Base-by-base conservation (phyloP, 2,797 vertebrate species). In the Cygnus olor region DNA sequence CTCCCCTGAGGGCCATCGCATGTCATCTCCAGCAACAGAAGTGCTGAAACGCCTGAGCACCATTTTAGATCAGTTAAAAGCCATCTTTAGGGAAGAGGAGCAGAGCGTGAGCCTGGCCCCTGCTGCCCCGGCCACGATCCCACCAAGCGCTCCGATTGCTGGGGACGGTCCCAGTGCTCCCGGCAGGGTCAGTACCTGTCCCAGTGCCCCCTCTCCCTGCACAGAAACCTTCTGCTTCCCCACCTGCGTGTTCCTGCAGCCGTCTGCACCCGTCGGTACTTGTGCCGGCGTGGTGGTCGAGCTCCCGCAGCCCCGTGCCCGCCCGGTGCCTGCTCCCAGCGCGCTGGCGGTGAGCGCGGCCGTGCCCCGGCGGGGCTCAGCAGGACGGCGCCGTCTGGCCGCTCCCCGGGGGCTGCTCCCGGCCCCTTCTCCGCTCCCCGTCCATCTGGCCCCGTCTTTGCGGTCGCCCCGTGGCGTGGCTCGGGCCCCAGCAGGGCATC, bases 391-490 rank as follows among this genome's bases (percentile, higher is more conserved):
- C 51, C 51, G 25, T 15, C 51, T 24, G 51, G 51, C 25, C 11
- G 51, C 51, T 53, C 51, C 51, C 51, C 15, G 27, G 51, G 51
- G 25, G 20, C 30, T 57, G 56, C 19, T 27, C 51, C 51, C 9
- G 51, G 3, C 56, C 56, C n/a, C 20, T 8, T 21, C 56, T 4
- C 32, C 8, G 5, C 56, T 58, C 32, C 56, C 19, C 13, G 5
- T 22, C 56, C n/a, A 12, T 8, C 32, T 32, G 56, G 14, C 20
- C 56, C 56, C 56, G 3, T 34, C n/a, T 22, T 8, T 34, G 32
- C 4, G 20, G 63, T 21, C 42, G 7, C 14, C 49, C 66, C 1
- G 0, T 7, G 2, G 58, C 1, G 8, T 0, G 2, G 80, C 36
- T 42, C 45, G 24, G 17, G 82, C 1, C 1, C 45, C 36, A 7